These are phyloP conservation scores for Cephus rjabovi DNA, from an alignment of 2,888 invertebrate species.

Conservation along the genomic window DNA sequence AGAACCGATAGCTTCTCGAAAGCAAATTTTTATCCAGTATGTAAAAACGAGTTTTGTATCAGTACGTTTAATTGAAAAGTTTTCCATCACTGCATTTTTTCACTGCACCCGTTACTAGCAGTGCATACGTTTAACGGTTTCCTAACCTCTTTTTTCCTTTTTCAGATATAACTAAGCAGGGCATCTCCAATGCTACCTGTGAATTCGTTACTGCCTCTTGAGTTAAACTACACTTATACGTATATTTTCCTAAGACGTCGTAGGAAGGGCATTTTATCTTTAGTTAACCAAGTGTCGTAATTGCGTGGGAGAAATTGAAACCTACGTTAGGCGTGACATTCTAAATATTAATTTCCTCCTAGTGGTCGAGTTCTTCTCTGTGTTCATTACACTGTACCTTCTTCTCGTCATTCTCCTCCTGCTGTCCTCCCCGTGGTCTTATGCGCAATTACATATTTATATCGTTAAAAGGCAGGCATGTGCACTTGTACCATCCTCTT, in stretches of 20 bases:
- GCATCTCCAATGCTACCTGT: background rate
- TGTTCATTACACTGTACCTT: background rate
- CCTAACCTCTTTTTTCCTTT: background rate
- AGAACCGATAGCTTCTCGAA: background rate
- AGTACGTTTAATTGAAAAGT: background rate
- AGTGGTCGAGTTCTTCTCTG: background rate
- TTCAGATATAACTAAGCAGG: background rate
- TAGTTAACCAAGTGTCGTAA: background rate
- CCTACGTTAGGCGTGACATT: background rate
- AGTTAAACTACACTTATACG: background rate
- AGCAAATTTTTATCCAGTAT: background rate
- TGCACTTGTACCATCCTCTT: background rate
- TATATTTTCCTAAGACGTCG: background rate
- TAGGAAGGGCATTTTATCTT: background rate
- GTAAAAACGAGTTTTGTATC: background rate
- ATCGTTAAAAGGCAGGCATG: background rate
- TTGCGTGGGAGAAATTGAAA: background rate
- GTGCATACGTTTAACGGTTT: background rate
- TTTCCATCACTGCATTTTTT: background rate
- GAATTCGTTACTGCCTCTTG: background rate
- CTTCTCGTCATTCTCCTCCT: background rate
- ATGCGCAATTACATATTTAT: background rate
- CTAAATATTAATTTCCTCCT: background rate
- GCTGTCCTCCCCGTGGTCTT: background rate
- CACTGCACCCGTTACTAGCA: too few species aligned